Base-by-base conservation (phyloP, 2,888 invertebrate species). In the Alentia gelatinosa region DNA sequence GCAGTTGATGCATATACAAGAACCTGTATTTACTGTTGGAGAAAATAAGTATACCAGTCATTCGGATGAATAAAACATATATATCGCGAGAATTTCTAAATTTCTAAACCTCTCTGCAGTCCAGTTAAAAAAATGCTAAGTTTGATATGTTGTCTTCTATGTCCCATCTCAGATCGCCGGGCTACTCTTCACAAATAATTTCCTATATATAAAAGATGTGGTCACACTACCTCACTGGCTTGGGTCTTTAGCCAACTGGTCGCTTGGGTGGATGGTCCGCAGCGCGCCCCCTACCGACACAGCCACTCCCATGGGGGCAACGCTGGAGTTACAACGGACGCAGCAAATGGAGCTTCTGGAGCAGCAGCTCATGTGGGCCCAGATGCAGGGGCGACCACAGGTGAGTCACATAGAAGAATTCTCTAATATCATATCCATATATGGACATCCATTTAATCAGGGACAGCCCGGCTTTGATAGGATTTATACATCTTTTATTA, bases 241-340 rank as follows among this genome's bases (percentile, higher is more conserved):
- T 19, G 96, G 96, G 0, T 93, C 94, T 26, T 40, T 95, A 47
- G 95, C 94, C 91, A 93, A 95, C 92, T 92, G 94, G 23, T 94
- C 95, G 23, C 91, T 97, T n/a, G 96, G 96, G 0, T 95, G 96
- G 93, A 92, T 96, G 37, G 92, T 97, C 63, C 94, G 95, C 35
- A 96, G 96, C 4, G 93, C 95, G 0, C 95, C 96, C 35, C 96
- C 96, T 1, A 94, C 94, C 42, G 94, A 96, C 40, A 93, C 95
- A 23, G 86, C 91, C n/a, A 89, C 93, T 15, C 96, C 96, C 23
- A 96, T 96, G 94, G 97, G 97, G 26, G 97, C 97, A 15, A 97
- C 97, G 1, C 93, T 97, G 88, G 97, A 97, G 93, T 94, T 97
- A 12, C 97, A 97, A 94, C 94, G 97, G 33, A 96, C 96, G 91